Evolutionary conservation across 2,888 invertebrate species (phyloP), one percentile per base, ranked within the genome.

Genomic region (Lamellibrachia columna): DNA sequence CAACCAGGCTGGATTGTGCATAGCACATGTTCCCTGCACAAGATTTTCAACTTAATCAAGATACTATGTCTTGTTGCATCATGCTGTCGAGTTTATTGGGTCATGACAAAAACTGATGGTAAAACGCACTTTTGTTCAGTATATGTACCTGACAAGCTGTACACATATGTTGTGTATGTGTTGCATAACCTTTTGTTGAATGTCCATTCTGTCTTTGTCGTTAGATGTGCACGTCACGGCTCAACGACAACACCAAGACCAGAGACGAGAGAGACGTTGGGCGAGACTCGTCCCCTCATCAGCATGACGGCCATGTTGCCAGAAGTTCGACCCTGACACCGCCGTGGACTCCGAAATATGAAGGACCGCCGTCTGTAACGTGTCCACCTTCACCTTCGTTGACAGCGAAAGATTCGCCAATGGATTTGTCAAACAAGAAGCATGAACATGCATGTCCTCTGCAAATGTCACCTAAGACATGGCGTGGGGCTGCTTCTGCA

Each of bases 221-320:
- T 8, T n/a, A 52, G 53, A 55, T 53, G 91, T 55, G 53, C 28
- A 91, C 52, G 91, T 91, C 53, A 53, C 91, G 91, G 6, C 91
- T 53, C 55, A 53, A 91, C 8, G 55, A 53, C 91, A 53, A 91
- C 2, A 52, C 15, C 11, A 53, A n/a, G 40, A 6, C 9, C 3
- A 15, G 91, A 53, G 55, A 53, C 52, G 28, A 91, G 28, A 8
- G 53, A 53, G 52, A n/a, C 53, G 40, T 15, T 11, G 91, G 53
- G 4, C 91, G n/a, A 40, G 22, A 7, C 40, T 52, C 91, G 40
- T 91, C 52, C 53, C n/a, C 91, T 91, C 52, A 91, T 53, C 91
- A 8, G 53, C 75, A 15, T n/a, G n/a, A n/a, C 22, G 75, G 75
- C n/a, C 75, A 75, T 22, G 22, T 22, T 15, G 75, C n/a, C 75